Base-by-base conservation (phyloP, 2,888 invertebrate genomes). In the Lysandra coridon region DNA sequence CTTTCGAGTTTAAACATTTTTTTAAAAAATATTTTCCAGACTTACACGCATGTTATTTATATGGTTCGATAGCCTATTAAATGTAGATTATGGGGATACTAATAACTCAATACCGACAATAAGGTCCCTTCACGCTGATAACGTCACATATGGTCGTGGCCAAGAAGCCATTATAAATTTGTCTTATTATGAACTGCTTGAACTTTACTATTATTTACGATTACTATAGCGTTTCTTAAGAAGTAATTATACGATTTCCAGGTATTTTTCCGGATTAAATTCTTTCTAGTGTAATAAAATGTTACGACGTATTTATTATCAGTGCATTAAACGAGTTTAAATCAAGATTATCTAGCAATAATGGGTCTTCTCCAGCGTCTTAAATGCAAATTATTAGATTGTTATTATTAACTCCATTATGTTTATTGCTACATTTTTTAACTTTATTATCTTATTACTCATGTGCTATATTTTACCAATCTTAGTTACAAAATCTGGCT, bases 111-210 rank as follows among this genome's bases (percentile, higher is more conserved):
- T n/a, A n/a, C n/a, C n/a, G n/a, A n/a, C n/a, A n/a, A n/a, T n/a
- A n/a, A n/a, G n/a, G n/a, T n/a, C n/a, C n/a, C n/a, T n/a, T n/a
- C n/a, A n/a, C n/a, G n/a, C n/a, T n/a, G n/a, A n/a, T n/a, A n/a
- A n/a, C n/a, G n/a, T n/a, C n/a, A n/a, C n/a, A n/a, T 23, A 76
- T 33, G 57, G 6, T 57, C 57, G 76, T 76, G 57, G 76, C 33
- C 33, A 23, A 75, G 57, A 53, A 76, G 76, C 76, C 30, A 76
- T 76, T 76, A 76, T 76, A 76, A 76, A 76, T 76, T 76, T 57
- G 76, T 76, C 76, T 76, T 57, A 53, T 53, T 53, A 49, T 76
- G 57, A 76, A 57, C 76, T 53, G 12, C 30, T 76, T 76, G 76
- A 57, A 57, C 57, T 53, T 57, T 76, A 33, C 2, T 53, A 23